Evolutionary conservation across 2,113 vertebrate genomes (phyloP), one percentile per base, ranked within the genome.

Genomic region (Sceloporus undulatus): DNA sequence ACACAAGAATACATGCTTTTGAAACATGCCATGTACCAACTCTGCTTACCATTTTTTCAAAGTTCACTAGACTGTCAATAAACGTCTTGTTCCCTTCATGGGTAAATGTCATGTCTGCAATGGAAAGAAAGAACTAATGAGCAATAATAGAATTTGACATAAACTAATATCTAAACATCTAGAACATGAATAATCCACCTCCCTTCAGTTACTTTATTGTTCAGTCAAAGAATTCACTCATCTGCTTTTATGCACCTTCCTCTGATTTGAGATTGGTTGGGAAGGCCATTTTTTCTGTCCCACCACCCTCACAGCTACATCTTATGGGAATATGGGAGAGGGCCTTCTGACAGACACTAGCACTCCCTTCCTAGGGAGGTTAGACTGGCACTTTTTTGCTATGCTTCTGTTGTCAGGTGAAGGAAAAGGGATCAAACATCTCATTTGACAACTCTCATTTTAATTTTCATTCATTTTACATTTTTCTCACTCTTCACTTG

Each of bases 81-180:
- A 98, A 98, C 0, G 99, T 99, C 96, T 98, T 99, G 97, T 99
- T 99, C 87, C 99, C 99, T 94, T 99, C 99, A 74, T 99, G 99
- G 94, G 98, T 99, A 95, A 99, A 99, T 7, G 98, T 99, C 98
- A 99, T 99, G 92, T 99, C 99, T 99, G 95, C 89, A 90, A 90
- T 94, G 79, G 94, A 97, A 95, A 86, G 94, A 90, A 97, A 95
- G 89, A 84, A 88, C 52, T 52, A 13, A n/a, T 62, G 59, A 70
- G 4, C 34, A 85, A 91, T 85, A 73, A 29, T n/a, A 71, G 86
- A 95, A 95, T 93, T 88, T 18, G 84, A 87, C 89, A 94, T 29
- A 91, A 56, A 84, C 87, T 77, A 95, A 90, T 74, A 94, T 91
- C 92, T 86, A 87, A 87, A 88, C 90, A 91, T 19, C 23, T 90